Evolutionary conservation across 2,113 vertebrate genomes (phyloP).

Genomic region (Callorhinus ursinus): DNA sequence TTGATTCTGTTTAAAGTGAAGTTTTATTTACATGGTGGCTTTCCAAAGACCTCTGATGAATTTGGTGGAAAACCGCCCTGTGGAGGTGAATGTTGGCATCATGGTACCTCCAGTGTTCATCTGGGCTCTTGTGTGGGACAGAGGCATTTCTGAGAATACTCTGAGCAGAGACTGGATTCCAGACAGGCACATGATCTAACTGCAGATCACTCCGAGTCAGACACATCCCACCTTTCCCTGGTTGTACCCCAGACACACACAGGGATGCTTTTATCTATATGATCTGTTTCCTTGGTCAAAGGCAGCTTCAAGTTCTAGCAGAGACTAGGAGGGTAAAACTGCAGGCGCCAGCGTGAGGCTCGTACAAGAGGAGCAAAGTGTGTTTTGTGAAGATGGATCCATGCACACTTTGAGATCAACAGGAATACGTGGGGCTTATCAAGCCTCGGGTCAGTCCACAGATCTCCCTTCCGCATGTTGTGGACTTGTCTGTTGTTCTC

Average conservation of each 20-base stretch:
- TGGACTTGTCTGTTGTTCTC: background rate
- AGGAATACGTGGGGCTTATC: background rate
- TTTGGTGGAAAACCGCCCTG: background rate
- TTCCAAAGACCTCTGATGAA: background rate
- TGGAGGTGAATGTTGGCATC: rapidly evolving
- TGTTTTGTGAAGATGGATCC: rapidly evolving
- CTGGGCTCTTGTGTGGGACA: rapidly evolving
- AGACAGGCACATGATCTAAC: too few species aligned
- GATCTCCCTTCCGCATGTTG: rapidly evolving
- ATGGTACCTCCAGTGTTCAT: rapidly evolving
- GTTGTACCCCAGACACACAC: background rate
- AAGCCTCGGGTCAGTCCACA: background rate
- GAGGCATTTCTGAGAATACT: background rate
- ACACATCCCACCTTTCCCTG: background rate
- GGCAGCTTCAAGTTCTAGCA: rapidly evolving
- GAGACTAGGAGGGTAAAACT: too few species aligned
- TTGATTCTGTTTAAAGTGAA: too few species aligned
- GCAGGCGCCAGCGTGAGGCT: background rate
- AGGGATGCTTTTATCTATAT: too few species aligned
- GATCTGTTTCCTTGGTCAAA: background rate
- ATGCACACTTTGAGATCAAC: rapidly evolving
- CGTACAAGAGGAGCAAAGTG: rapidly evolving
- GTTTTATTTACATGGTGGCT: background rate
- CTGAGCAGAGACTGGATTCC: background rate
- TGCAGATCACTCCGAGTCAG: background rate